Evolutionary conservation across 2,113 vertebrate genomes (phyloP).

Genomic region (Calyptommatus sinebrachiatus): DNA sequence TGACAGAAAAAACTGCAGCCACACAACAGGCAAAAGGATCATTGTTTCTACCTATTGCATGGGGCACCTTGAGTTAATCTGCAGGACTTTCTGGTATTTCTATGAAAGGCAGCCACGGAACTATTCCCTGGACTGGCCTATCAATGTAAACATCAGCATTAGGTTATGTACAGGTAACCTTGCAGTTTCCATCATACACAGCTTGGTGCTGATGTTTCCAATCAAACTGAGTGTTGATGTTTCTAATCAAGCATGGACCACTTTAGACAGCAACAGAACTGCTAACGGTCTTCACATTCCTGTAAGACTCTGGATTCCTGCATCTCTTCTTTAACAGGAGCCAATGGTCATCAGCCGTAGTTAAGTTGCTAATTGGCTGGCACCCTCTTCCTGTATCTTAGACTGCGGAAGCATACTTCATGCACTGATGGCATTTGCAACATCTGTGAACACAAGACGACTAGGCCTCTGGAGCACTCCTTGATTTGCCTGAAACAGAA

Average conservation of each 20-base stretch:
- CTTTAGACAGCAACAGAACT: slow-evolving; percentile 21
- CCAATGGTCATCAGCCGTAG: slow-evolving; percentile 17
- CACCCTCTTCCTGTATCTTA: slow-evolving; percentile 7
- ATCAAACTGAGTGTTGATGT: slow-evolving; percentile 16
- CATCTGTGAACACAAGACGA: slow-evolving; percentile 93
- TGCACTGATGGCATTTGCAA: slow-evolving; percentile 90
- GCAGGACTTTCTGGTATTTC: not conserved
- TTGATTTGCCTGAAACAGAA: slow-evolving; percentile 80
- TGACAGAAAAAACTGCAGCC: slow-evolving; percentile 7
- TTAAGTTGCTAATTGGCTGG: slow-evolving; percentile 33
- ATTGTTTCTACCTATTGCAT: not conserved
- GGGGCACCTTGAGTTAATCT: not conserved
- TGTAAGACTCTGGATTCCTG: not conserved
- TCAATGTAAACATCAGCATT: slow-evolving; percentile 14
- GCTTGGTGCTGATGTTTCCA: slow-evolving; percentile 8
- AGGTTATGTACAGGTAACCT: slow-evolving; percentile 20
- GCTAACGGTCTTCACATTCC: slow-evolving; percentile 31
- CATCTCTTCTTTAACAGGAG: slow-evolving; percentile 25
- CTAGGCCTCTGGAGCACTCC: slow-evolving; percentile 89
- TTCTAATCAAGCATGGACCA: slow-evolving; percentile 28
- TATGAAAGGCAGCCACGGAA: not conserved
- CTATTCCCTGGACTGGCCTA: not conserved
- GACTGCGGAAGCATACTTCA: slow-evolving; percentile 62
- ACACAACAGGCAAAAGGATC: accelerated
- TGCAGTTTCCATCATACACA: slow-evolving; percentile 23